These are phyloP conservation scores for Patagioenas fasciata DNA, from an alignment of 2,113 vertebrate genomes.

Conservation along the genomic window DNA sequence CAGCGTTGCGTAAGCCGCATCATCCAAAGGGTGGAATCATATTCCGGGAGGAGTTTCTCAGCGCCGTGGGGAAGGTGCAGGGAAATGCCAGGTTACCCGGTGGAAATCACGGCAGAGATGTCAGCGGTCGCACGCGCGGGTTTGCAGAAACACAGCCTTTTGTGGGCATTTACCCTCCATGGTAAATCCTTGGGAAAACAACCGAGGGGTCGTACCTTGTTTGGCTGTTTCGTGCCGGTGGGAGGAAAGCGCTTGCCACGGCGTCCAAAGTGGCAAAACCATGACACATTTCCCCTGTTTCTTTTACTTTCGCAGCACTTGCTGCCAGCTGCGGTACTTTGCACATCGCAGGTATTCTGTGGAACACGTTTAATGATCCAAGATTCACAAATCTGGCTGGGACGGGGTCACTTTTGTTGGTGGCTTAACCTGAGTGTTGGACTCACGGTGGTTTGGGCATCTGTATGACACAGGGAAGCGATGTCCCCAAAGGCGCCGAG, in stretches of 20 bases:
- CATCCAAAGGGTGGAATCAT: neutral
- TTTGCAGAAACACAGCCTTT: neutral
- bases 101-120: neutral
- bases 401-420: neutral
- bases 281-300: neutral
- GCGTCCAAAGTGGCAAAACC: conserved; percentile 9
- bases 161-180: neutral
- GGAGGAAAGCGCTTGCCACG: neutral
- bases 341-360: neutral
- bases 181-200: neutral
- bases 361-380: neutral
- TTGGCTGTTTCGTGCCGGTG: neutral
- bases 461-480: neutral
- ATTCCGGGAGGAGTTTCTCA: neutral
- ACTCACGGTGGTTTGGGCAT: neutral
- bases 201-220: neutral
- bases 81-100: neutral
- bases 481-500: neutral
- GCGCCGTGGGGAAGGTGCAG: neutral
- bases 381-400: neutral
- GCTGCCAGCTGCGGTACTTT: neutral
- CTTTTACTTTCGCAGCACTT: neutral
- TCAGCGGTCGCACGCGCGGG: accelerated
- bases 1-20: neutral
- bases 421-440: neutral